Evolutionary conservation across 2,113 vertebrate genomes (phyloP).

Genomic region (Periophthalmodon schlosseri): DNA sequence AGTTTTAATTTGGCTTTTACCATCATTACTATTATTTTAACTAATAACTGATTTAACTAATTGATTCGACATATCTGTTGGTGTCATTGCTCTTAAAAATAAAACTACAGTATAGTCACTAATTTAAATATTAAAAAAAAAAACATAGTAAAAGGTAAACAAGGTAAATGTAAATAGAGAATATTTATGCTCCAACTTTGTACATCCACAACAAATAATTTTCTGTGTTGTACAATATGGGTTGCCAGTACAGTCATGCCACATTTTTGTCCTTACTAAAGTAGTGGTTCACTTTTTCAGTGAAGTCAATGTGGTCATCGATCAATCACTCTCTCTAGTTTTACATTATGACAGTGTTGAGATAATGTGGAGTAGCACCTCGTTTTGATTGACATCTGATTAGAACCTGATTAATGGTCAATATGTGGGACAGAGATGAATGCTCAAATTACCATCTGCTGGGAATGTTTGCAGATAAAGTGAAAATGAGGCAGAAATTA

Average conservation of each 20-base stretch:
- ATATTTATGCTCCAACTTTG: not conserved
- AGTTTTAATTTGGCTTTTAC: no score
- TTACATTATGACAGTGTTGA: constrained; percentile 12
- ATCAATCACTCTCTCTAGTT: constrained; percentile 5
- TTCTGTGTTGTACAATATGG: not conserved
- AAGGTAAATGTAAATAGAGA: not conserved
- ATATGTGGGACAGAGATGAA: constrained; percentile 10
- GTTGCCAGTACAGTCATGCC: not conserved
- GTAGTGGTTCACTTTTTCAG: not conserved
- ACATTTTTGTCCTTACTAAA: not conserved
- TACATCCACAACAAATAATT: not conserved
- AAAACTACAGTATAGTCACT: not conserved
- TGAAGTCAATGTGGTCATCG: not conserved
- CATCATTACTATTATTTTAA: no score
- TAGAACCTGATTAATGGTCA: constrained; percentile 8
- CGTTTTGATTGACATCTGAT: constrained; percentile 5
- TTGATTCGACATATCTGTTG: not conserved
- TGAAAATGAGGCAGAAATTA: constrained; percentile 7
- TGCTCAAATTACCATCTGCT: constrained; percentile 3
- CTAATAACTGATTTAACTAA: not conserved
- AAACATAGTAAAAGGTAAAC: not conserved
- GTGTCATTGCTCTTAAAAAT: not conserved
- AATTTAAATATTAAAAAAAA: not conserved
- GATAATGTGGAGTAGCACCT: constrained; percentile 10
- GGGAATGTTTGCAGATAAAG: constrained; percentile 8